A percentile compares a stretch with the other conserved stretches of the same genome.
phyloP scores from a whole-genome alignment of 1,140 invertebrate species.

The Polyergus mexicanus region DNA sequence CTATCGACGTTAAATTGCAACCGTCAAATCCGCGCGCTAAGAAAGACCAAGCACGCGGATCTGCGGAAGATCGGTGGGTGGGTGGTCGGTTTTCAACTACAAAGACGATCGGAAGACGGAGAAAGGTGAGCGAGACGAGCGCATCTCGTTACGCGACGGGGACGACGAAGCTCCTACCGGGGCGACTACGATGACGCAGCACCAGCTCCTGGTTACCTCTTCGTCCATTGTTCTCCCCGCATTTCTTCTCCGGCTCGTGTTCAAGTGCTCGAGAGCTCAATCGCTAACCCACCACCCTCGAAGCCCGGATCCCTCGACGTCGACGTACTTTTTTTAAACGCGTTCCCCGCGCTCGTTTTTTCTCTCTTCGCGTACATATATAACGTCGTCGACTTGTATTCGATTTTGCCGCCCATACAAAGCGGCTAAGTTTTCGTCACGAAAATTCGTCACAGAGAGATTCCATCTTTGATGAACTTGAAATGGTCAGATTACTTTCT shows the following conservation, averaged over 20 bases:
- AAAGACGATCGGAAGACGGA: slow-evolving; percentile 40
- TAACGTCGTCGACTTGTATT: slow-evolving; percentile 61
- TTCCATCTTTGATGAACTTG: background rate
- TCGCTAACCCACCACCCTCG: slow-evolving; percentile 68
- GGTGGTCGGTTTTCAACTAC: slow-evolving; percentile 70
- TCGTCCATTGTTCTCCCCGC: slow-evolving; percentile 84
- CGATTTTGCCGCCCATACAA: slow-evolving; percentile 31
- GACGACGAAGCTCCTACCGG: slow-evolving; percentile 76
- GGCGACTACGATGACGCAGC: slow-evolving; percentile 81
- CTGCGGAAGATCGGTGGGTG: slow-evolving; percentile 57
- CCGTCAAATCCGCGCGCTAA: slow-evolving; percentile 8
- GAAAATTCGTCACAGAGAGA: slow-evolving; percentile 12
- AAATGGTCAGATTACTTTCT: no score
- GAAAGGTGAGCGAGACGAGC: slow-evolving; percentile 69
- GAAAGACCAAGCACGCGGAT: slow-evolving; percentile 35
- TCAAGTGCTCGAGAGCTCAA: slow-evolving; percentile 85
- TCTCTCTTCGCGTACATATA: slow-evolving; percentile 41
- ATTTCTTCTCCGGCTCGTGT: slow-evolving; percentile 84
- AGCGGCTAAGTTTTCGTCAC: slow-evolving; percentile 16
- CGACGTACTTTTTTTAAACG: slow-evolving; percentile 66
- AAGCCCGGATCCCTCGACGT: slow-evolving; percentile 71
- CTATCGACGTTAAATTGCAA: background rate
- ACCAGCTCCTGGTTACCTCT: slow-evolving; percentile 83
- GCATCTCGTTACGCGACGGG: slow-evolving; percentile 80
- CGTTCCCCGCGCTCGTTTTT: slow-evolving; percentile 51